Evolutionary conservation across 2,888 invertebrate species (phyloP), one percentile per base, ranked within the genome.

Genomic region (Drosophila testacea): DNA sequence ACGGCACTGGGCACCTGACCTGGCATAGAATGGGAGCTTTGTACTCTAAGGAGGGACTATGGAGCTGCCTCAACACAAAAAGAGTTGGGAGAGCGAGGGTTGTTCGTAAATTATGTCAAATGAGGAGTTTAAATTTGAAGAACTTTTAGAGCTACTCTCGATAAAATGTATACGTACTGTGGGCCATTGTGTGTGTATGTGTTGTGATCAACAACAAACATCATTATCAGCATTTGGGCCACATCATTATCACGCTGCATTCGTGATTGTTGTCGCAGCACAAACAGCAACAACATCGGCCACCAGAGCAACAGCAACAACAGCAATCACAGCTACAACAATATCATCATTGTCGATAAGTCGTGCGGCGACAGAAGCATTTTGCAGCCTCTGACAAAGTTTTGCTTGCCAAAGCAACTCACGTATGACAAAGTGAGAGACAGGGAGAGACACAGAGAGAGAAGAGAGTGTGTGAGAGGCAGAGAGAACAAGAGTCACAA

Each of bases 221-320:
- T 81, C 74, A 82, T 79, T 74, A 83, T 82, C 74, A 73, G 68
- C 78, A 62, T 78, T 75, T 72, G 64, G 73, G 69, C 69, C 62
- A 77, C 78, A 63, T 78, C 70, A 83, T 85, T 78, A 83, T 78
- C 76, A 63, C 44, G 83, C 47, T 76, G 78, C 73, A 78, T 78
- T 77, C 81, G 73, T 83, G 83, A 85, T 83, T 83, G 76, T 80
- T 78, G 85, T 83, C 81, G 77, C 83, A 75, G 59, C 67, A 46
- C 46, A 73, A 57, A 51, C 55, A 60, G 50, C 56, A 36, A 36
- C 46, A 63, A 28, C 51, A 65, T 10, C 39, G 51, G 13, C 46
- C 56, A 46, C 51, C 56, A 55, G 52, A 36, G 28, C 41, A 64
- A 28, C 44, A 69, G 6, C 30, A 56, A 28, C 50, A 56, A 41